phyloP scores from a whole-genome alignment of 2,797 vertebrate species.

The Diplodus sargus region DNA sequence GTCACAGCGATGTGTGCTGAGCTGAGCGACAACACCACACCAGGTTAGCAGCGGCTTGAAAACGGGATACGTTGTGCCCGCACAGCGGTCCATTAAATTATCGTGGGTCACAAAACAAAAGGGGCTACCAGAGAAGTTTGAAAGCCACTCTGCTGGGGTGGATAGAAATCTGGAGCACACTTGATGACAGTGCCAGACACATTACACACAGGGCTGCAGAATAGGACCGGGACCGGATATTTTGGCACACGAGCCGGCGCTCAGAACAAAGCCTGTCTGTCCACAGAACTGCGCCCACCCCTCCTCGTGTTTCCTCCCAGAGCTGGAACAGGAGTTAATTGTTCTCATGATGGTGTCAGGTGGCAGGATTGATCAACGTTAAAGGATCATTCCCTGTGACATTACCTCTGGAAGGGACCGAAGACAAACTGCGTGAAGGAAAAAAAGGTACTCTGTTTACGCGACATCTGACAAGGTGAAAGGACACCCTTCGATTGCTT shows the following conservation, averaged over 20 bases:
- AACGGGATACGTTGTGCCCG: slow-evolving; percentile 52
- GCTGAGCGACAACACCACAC: slow-evolving; percentile 52
- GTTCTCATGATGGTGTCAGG: slow-evolving; percentile 83
- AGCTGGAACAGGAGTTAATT: slow-evolving; percentile 77
- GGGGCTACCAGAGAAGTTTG: slow-evolving; percentile 67
- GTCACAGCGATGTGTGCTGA: slow-evolving; percentile 46
- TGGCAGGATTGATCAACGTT: slow-evolving; percentile 81
- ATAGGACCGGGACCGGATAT: slow-evolving; percentile 53
- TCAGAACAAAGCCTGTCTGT: slow-evolving; percentile 64
- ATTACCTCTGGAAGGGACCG: slow-evolving; percentile 72
- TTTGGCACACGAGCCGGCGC: slow-evolving; percentile 57
- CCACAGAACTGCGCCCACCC: slow-evolving; percentile 47
- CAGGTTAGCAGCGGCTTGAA: slow-evolving; percentile 59
- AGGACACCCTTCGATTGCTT: slow-evolving; percentile 76
- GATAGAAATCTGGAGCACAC: slow-evolving; percentile 72
- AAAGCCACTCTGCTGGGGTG: slow-evolving; percentile 60
- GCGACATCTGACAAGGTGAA: slow-evolving; percentile 79
- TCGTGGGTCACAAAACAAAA: slow-evolving; percentile 72
- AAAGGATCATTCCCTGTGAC: slow-evolving; percentile 79
- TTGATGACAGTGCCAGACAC: slow-evolving; percentile 67
- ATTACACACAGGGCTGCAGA: slow-evolving; percentile 65
- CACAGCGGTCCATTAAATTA: slow-evolving; percentile 69
- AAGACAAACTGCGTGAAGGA: slow-evolving; percentile 68
- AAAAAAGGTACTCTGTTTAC: slow-evolving; percentile 75
- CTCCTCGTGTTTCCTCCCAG: slow-evolving; percentile 49